Evolutionary conservation across 1,140 invertebrate genomes (phyloP), one percentile per base, ranked within the genome.

Genomic region (Bradysia coprophila): DNA sequence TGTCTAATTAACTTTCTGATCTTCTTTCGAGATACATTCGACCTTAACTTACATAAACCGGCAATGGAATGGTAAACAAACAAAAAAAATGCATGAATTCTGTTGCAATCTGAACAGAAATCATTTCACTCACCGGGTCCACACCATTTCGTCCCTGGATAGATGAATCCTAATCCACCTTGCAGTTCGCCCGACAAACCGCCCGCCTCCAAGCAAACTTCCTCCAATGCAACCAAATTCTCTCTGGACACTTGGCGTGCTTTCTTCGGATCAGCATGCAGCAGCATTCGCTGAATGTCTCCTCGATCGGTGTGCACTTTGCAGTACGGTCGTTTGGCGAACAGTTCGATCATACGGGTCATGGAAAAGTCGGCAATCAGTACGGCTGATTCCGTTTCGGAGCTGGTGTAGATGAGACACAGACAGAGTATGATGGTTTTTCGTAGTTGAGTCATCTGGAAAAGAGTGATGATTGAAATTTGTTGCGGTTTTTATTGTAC

Each of bases 131-230:
- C 13, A 28, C 24, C 24, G 9, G 21, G 13, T 8, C 34, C 34
- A 37, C 78, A 81, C 78, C 78, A 81, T 51, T 79, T 77, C 0
- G 78, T 81, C 0, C 77, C 78, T 46, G 68, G 64, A 49, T 71
- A 72, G 23, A 71, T 56, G 43, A 62, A 61, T 31, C 57, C 59
- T 6, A 60, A 42, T 0, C 56, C 59, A 21, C 66, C 66, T 42
- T 68, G 60, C 41, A 53, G 54, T 52, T 56, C 54, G 4, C 48
- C 47, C n/a, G 21, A 21, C 20, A 16, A 5, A 3, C 16, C 21
- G 0, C 55, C 57, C 42, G 55, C 48, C 15, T 60, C 62, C 36
- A 63, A 64, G 45, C 73, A 75, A 2, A 72, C 70, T 38, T 68
- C 62, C 47, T 71, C 69, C 16, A 75, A 58, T 39, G 72, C 71